Evolutionary conservation across 2,888 invertebrate genomes (phyloP).

Genomic region (Petrolisthes manimaculis): DNA sequence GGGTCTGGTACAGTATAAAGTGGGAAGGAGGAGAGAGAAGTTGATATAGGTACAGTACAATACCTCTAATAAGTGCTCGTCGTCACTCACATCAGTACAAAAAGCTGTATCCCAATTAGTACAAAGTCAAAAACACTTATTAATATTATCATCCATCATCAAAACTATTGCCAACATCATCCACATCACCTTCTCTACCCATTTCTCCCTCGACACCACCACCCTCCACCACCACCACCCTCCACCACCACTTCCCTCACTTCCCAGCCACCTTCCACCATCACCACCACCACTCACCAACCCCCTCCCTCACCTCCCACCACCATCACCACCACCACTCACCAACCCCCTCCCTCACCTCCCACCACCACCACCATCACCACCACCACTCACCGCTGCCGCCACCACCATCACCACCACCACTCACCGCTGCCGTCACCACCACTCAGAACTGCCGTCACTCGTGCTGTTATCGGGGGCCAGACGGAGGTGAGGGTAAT

Average conservation of each 20-base stretch:
- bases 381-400: conserved; percentile 23
- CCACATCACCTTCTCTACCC: background rate
- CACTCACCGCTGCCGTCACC: conserved; percentile 11
- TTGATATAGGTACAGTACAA: no score
- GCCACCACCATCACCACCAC: conserved; percentile 10
- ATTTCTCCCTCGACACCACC: background rate
- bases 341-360: background rate
- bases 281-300: background rate
- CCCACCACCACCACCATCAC: background rate
- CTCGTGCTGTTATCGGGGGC: no score
- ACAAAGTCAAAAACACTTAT: no score
- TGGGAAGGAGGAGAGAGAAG: no score
- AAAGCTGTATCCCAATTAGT: no score
- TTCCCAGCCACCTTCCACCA: background rate
- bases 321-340: background rate
- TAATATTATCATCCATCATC: no score
- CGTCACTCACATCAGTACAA: no score
- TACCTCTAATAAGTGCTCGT: no score
- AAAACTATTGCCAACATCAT: no score
- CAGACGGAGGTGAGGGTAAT: no score
- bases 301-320: background rate
- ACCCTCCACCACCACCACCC: background rate
- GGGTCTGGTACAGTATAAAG: no score
- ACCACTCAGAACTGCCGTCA: background rate
- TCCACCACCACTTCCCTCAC: background rate